Evolutionary conservation across 2,113 vertebrate genomes (phyloP).

Genomic region (Dicaeum eximium): DNA sequence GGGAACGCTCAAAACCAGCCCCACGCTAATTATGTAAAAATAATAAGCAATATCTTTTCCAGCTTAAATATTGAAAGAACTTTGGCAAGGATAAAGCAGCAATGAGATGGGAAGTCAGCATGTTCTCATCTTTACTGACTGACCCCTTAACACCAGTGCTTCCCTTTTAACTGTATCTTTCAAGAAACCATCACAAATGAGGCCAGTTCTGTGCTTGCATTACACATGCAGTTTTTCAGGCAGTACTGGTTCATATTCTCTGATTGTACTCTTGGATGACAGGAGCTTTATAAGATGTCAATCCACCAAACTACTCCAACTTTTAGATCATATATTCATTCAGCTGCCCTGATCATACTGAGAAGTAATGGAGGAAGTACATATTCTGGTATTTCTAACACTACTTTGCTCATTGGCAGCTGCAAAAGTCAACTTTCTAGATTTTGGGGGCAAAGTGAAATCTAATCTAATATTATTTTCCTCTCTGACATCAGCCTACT

Average conservation of each 20-base stretch:
- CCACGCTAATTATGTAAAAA: neutral
- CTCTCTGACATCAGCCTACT: neutral
- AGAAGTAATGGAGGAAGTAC: neutral
- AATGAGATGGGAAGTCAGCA: neutral
- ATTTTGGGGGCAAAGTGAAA: neutral
- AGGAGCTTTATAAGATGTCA: neutral
- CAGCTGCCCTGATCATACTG: neutral
- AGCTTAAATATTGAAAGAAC: neutral
- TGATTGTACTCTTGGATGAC: neutral
- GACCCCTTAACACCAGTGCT: neutral
- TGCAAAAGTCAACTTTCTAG: neutral
- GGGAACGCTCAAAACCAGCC: neutral
- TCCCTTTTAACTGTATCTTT: neutral
- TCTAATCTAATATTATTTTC: neutral
- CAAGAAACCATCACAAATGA: neutral
- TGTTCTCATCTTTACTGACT: neutral
- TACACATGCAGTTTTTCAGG: neutral
- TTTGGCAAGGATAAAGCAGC: neutral
- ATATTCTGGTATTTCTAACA: neutral
- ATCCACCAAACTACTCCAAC: neutral
- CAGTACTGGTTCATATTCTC: neutral
- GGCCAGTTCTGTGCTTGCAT: neutral
- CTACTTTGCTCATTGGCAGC: neutral
- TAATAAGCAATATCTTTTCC: neutral
- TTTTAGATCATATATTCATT: neutral